Evolutionary conservation across 2,113 vertebrate genomes (phyloP).

Genomic region (Ailuropoda melanoleuca): DNA sequence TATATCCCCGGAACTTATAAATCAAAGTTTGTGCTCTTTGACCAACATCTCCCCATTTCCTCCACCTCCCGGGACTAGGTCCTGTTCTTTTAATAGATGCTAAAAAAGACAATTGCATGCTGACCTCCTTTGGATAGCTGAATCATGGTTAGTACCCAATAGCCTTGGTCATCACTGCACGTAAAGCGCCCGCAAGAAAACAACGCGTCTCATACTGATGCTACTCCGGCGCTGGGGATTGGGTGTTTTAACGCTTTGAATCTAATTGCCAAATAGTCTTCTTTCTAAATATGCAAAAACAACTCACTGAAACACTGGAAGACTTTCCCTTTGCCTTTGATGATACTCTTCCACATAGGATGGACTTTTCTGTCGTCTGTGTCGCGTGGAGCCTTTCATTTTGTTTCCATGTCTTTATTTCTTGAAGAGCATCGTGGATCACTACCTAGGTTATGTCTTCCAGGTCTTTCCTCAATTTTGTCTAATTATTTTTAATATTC

Average conservation of each 20-base stretch:
- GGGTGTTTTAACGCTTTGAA: not conserved
- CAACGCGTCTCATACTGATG: not conserved
- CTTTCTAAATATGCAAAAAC: not conserved
- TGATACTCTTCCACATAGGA: not conserved
- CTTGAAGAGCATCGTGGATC: not conserved
- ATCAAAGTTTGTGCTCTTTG: not conserved
- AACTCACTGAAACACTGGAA: not conserved
- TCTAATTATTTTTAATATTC: not conserved
- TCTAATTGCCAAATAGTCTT: not conserved
- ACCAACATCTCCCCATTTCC: not conserved
- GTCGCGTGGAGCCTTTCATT: not conserved
- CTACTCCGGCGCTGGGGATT: not conserved
- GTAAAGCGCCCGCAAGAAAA: not conserved
- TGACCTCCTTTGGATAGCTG: not conserved
- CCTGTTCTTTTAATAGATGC: not conserved
- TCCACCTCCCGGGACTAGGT: not conserved
- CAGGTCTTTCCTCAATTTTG: not conserved
- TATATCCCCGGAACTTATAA: not conserved
- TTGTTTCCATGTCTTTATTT: not conserved
- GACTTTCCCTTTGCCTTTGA: not conserved
- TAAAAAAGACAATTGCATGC: not conserved
- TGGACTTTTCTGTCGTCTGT: not conserved
- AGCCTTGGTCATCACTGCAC: not conserved
- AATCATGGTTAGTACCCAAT: not conserved
- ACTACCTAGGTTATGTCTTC: not conserved